phyloP scores from a whole-genome alignment of 2,797 vertebrate genomes.

The Platalea minor region DNA sequence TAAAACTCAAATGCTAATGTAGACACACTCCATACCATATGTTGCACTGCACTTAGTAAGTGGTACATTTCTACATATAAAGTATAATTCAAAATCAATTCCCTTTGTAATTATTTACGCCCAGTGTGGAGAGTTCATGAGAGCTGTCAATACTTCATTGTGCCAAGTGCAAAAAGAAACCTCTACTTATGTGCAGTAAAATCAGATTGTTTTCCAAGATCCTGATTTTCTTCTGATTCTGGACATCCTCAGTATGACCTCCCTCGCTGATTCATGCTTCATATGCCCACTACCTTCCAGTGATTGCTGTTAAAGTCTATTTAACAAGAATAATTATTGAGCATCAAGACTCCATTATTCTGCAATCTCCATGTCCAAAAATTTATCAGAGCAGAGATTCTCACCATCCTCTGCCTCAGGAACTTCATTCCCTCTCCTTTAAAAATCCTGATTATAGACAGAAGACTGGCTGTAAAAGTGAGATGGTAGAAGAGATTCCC shows the following conservation, averaged over 20 bases:
- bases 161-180: not conserved
- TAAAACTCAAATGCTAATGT: not conserved
- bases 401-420: not conserved
- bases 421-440: constrained; percentile 4
- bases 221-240: not conserved
- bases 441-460: constrained; percentile 42
- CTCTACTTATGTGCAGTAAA: not conserved
- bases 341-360: constrained; percentile 29
- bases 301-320: constrained; percentile 25
- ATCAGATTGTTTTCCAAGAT: not conserved
- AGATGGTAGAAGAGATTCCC: not conserved
- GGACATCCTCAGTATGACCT: not conserved
- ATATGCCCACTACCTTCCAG: not conserved
- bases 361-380: not conserved
- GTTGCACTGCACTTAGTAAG: not conserved
- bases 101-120: constrained; percentile 2
- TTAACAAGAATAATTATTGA: constrained; percentile 27
- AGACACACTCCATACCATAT: not conserved
- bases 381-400: constrained; percentile 12
- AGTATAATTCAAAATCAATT: constrained; percentile 35
- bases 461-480: constrained; percentile 36
- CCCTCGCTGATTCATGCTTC: not conserved
- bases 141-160: not conserved
- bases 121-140: not conserved
- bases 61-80: not conserved